Base-by-base conservation (phyloP, 1,140 invertebrate species). In the Tenebrio molitor region DNA sequence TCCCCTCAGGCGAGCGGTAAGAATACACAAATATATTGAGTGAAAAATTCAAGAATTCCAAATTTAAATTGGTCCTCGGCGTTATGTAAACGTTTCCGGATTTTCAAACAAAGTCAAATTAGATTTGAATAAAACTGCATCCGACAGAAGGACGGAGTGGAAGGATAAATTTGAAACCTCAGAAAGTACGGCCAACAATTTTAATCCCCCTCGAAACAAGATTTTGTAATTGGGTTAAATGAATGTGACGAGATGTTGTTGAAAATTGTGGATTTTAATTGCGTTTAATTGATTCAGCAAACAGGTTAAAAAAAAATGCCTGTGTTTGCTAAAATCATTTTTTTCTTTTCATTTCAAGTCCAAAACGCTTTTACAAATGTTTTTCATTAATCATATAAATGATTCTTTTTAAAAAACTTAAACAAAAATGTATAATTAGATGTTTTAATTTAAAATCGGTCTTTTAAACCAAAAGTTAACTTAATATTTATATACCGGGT, bases 1-100 rank as follows among this genome's bases (percentile, higher is more conserved):
- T 39, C 36, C 46, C 21, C 19, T 19, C 6, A 21, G 29, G 15
- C 21, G 33, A 66, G 39, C 36, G 64, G 2, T 42, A 14, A 29
- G 34, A 25, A 66, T 42, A 66, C 34, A 66, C 63, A 66, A 66
- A 66, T 66, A 21, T 44, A 66, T 42, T 44, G 64, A 66, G 64
- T 66, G 39, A 66, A 66, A 66, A 66, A 66, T 66, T 66, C 63
- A 66, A 17, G 23, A 66, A 66, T 66, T 66, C 17, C 39, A 44
- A 66, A 66, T 66, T 42, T 42, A 66, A 44, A 66, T 65, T 66
- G 36, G 63, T 39, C 21, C 34, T 46, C 16, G 1, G 44, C 44
- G 14, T 17, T 46, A n/a, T 50, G 44, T 63, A 63, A 63, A 63
- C 58, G 33, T 63, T 63, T 63, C 25, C 58, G 44, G 44, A 50